Evolutionary conservation across 2,888 invertebrate genomes (phyloP), one percentile per base, ranked within the genome.

Genomic region (Drosophila fungiperda): DNA sequence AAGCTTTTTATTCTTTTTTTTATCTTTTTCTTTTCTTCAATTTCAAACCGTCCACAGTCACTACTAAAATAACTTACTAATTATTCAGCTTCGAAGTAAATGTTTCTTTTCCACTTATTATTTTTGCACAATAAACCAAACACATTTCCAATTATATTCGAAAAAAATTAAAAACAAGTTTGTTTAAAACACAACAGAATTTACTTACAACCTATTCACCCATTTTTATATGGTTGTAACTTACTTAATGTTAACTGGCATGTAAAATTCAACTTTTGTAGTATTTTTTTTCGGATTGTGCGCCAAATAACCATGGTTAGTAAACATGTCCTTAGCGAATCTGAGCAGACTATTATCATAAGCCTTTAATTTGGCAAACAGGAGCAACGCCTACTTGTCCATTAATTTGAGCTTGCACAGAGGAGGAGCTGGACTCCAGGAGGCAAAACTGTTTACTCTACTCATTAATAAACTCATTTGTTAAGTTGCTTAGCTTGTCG

Each of bases 381-480:
- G n/a, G 23, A 53, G 42, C 60, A 20, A 33, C 63, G 65, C 63
- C 74, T 35, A 48, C 50, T 65, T 58, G 29, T 1, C 40, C 52
- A 77, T 73, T 52, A 67, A 55, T 64, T 66, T 36, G 23, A 55
- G 9, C 62, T 26, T 6, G 54, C 20, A 8, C 12, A 26, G n/a
- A 55, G 55, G 38, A 49, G 15, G 35, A 20, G 23, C n/a, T 23
- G 4, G 20, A 11, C 17, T 49, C 61, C 38, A 35, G 33, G 23
- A 54, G 33, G 36, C 52, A 65, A 67, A 64, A 53, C 61, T 73
- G 76, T 70, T 78, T 73, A 42, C 54, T 61, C 45, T 64, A 57
- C 73, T 80, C 79, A 79, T 80, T 80, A 80, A 80, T 80, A 79
- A 79, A 79, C 79, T 74, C 74, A 79, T 79, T 79, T 80, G 71